Evolutionary conservation across 2,888 invertebrate species (phyloP).

Genomic region (Acleris laterana): DNA sequence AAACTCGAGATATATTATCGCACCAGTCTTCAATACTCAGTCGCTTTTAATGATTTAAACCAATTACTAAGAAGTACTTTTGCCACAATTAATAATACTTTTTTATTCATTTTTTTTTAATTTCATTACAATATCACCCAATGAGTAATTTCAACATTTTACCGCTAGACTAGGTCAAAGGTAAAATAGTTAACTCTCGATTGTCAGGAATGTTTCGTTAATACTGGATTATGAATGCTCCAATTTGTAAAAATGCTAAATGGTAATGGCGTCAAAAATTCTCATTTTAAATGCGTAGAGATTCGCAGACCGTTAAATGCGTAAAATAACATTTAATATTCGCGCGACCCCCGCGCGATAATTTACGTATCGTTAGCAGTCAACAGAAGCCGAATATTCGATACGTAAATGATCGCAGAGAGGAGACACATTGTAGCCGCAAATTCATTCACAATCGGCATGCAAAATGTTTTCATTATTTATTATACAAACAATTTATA

Average conservation of each 20-base stretch:
- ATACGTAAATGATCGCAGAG: neutral
- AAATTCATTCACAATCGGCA: conserved; percentile 25
- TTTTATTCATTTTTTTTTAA: conserved; percentile 45
- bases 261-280: conserved; percentile 24
- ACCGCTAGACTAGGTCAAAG: conserved; percentile 59
- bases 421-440: conserved; percentile 15
- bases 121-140: conserved; percentile 78
- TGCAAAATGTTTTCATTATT: conserved; percentile 19
- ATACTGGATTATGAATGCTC: conserved; percentile 64
- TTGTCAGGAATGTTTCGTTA: conserved; percentile 80
- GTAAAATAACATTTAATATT: conserved; percentile 44
- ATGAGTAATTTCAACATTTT: conserved; percentile 67
- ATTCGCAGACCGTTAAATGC: conserved; percentile 59
- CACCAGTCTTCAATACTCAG: conserved; percentile 73
- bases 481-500: conserved; percentile 16
- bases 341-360: neutral
- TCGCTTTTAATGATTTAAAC: conserved; percentile 69
- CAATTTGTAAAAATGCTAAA: conserved; percentile 40
- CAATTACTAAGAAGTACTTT: conserved; percentile 59
- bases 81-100: conserved; percentile 77
- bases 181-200: conserved; percentile 68
- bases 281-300: conserved; percentile 42
- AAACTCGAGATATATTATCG: conserved; percentile 58
- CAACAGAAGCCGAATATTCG: neutral
- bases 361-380: neutral